Percentiles rank a stretch among this genome's conserved stretches.
phyloP scores from a whole-genome alignment of 35 echinoderm and acorn worm species.

The Apostichopus californicus region DNA sequence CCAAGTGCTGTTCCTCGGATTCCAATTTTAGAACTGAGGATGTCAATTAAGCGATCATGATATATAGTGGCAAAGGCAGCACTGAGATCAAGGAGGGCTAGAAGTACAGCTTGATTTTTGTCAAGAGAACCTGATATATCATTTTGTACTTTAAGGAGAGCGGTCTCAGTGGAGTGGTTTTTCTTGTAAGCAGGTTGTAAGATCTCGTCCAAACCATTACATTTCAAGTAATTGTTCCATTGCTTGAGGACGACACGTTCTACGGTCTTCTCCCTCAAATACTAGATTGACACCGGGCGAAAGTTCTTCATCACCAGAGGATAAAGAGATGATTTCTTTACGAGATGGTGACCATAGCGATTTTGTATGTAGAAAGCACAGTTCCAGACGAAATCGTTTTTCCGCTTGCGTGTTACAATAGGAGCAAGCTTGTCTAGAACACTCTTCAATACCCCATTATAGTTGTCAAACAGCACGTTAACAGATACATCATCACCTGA shows the following conservation, averaged over 20 bases:
- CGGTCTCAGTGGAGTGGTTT: not conserved
- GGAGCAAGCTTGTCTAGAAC: conserved; percentile 25
- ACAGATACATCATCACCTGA: not conserved
- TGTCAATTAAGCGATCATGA: conserved; percentile 21
- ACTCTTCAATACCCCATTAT: not conserved
- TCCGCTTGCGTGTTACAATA: not conserved
- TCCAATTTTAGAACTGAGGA: not conserved
- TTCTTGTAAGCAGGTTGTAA: conserved; percentile 43
- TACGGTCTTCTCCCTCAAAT: not conserved
- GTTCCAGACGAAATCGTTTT: conserved; percentile 11
- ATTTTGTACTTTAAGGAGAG: conserved; percentile 28
- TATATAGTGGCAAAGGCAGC: conserved; percentile 25
- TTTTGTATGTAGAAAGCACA: not conserved
- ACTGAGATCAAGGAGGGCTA: conserved; percentile 20
- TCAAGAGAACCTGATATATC: not conserved
- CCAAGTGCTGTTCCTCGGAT: not conserved
- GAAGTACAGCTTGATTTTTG: conserved; percentile 9
- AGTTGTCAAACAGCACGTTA: not conserved
- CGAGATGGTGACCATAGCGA: not conserved
- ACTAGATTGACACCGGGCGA: conserved; percentile 43
- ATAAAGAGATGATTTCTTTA: conserved; percentile 19
- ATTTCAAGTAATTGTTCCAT: not conserved
- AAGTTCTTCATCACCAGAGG: conserved; percentile 24
- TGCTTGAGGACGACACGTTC: conserved; percentile 28
- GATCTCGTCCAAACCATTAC: not conserved